Percentiles rank a stretch among this genome's conserved stretches.
phyloP scores from a whole-genome alignment of 1,140 invertebrate species.

The Berghia stephanieae region DNA sequence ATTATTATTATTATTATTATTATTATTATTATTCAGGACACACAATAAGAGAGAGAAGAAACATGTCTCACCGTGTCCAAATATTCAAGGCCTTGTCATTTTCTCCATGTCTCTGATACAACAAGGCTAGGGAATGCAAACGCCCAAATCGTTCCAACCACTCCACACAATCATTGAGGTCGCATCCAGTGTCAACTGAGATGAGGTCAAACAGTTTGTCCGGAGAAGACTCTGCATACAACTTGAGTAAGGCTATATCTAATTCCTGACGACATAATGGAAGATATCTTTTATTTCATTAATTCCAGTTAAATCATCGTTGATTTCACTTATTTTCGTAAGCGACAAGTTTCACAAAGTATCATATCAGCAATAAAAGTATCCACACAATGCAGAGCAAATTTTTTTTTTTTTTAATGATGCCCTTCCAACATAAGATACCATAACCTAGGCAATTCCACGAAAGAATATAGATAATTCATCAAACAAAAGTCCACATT shows the following conservation, averaged over 20 bases:
- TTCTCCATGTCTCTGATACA: conserved; percentile 64
- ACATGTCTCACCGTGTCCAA: conserved; percentile 59
- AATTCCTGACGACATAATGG: conserved; percentile 60
- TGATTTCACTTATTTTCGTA: too few relatives aligned
- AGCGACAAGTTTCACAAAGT: too few relatives aligned
- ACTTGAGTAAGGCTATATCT: conserved; percentile 68
- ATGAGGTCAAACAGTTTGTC: conserved; percentile 61
- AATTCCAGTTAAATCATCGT: too few relatives aligned
- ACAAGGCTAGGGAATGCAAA: conserved; percentile 64
- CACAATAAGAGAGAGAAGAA: too few relatives aligned
- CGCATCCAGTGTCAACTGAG: conserved; percentile 62
- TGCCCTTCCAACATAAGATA: too few relatives aligned
- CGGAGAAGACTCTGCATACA: conserved; percentile 66
- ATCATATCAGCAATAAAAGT: conserved; percentile 11
- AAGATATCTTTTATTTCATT: background rate
- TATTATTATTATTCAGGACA: too few relatives aligned
- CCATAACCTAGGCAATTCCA: too few relatives aligned
- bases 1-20: too few relatives aligned
- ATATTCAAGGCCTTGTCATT: conserved; percentile 65
- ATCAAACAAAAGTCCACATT: too few relatives aligned
- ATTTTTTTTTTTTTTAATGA: background rate
- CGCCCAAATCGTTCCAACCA: conserved; percentile 61
- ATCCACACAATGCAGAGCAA: background rate
- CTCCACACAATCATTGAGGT: conserved; percentile 65
- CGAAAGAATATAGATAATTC: too few relatives aligned